phyloP scores from a whole-genome alignment of 92 coral and sea anemone species.

The Zoanthus gigantus region DNA sequence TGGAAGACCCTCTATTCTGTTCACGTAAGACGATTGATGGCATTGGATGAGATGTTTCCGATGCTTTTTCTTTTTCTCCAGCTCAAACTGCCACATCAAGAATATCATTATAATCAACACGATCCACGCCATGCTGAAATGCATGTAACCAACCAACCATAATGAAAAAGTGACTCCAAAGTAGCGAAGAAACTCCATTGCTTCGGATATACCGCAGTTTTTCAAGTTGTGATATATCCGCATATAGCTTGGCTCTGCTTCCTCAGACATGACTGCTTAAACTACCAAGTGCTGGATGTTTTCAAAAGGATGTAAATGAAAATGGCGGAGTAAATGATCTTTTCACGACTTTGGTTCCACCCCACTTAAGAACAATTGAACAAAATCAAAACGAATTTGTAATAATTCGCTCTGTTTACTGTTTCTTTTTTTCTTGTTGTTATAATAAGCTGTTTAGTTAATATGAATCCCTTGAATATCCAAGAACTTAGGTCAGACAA shows the following conservation, averaged over 20 bases:
- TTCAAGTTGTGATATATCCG: slow-evolving; percentile 73
- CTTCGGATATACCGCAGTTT: slow-evolving; percentile 66
- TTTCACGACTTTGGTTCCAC: no score
- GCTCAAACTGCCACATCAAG: slow-evolving; percentile 92
- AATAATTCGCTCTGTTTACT: no score
- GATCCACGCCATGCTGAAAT: slow-evolving; percentile 97
- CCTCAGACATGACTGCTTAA: slow-evolving; percentile 24
- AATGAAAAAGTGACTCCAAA: slow-evolving; percentile 82
- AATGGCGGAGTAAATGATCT: no score
- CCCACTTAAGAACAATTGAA: no score
- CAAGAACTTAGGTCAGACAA: no score
- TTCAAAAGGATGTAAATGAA: no score
- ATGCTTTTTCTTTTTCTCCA: slow-evolving; percentile 81
- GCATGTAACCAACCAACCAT: slow-evolving; percentile 94
- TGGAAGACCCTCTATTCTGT: slow-evolving; percentile 85
- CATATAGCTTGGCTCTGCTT: slow-evolving; percentile 70
- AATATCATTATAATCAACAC: slow-evolving; percentile 90
- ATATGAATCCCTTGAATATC: no score
- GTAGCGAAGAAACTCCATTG: slow-evolving; percentile 74
- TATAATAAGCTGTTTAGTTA: no score
- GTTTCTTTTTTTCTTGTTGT: no score
- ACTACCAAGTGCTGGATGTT: no score
- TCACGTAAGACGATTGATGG: slow-evolving; percentile 79
- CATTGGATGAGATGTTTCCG: slow-evolving; percentile 84
- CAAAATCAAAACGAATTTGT: no score